Conservation (phyloP, 2,888 invertebrate species). For the Conistra vaccinii region DNA sequence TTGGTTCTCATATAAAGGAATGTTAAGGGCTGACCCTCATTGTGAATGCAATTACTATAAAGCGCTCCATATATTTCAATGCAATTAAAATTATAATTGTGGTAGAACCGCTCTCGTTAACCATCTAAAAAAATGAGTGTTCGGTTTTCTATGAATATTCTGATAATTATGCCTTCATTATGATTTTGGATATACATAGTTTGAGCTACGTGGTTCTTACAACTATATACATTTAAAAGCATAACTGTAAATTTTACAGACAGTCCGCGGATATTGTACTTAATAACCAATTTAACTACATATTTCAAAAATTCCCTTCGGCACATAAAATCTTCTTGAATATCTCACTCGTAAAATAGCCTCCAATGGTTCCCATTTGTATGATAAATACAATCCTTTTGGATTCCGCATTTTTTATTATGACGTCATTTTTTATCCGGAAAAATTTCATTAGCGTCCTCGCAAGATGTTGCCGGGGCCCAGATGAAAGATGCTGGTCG, state of each 20-base stretch:
- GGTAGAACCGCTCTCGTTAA: background rate
- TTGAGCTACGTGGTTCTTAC: background rate
- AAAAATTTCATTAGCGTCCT: slow-evolving; percentile 72
- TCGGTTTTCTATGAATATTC: background rate
- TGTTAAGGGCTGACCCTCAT: background rate
- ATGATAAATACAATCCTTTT: slow-evolving; percentile 58
- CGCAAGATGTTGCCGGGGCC: slow-evolving; percentile 66
- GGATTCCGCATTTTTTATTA: slow-evolving; percentile 42
- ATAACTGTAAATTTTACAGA: background rate
- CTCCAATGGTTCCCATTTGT: slow-evolving; percentile 35
- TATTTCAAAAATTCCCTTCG: background rate
- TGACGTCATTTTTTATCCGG: slow-evolving; percentile 64
- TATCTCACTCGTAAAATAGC: slow-evolving; percentile 18
- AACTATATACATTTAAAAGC: background rate
- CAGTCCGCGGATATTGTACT: no score
- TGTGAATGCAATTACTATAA: slow-evolving; percentile 4
- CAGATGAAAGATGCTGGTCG: slow-evolving; percentile 51
- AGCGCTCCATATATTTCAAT: slow-evolving; percentile 10
- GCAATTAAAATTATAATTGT: slow-evolving; percentile 22
- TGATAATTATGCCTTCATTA: background rate
- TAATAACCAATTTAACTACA: no score
- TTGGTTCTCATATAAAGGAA: background rate
- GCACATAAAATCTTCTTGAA: background rate
- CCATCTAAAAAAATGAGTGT: background rate
- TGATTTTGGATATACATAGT: background rate